Evolutionary conservation across 2,888 invertebrate species (phyloP), one percentile per base, ranked within the genome.

Genomic region (Melanchra persicariae): DNA sequence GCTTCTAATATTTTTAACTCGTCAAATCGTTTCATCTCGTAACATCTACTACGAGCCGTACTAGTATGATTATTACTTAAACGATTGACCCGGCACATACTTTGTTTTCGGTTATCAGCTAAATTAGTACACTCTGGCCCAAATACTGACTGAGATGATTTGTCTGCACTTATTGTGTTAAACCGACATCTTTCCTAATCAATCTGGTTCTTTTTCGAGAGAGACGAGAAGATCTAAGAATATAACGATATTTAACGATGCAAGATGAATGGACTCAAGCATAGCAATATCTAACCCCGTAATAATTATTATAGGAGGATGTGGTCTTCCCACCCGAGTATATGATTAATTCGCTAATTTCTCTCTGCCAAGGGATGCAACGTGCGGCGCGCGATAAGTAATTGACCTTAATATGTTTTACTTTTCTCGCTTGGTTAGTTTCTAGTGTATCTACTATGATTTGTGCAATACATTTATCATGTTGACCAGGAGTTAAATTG

Each of bases 281-380:
- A 43, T 7, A 60, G n/a, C 10, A 61, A 52, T 40, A 30, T 59
- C 43, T 49, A 12, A 40, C 15, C 17, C 40, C 4, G 40, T 40
- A 40, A 40, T 57, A 45, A 57, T 61, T 54, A 52, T 57, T 26
- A 26, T 30, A 54, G 17, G 26, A 43, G 12, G 49, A 24, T 10
- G 24, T 17, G 51, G 22, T 75, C 67, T 62, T 52, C 52, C 43
- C 57, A 63, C 19, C 30, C 34, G 49, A 65, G 59, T 66, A 34
- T 67, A 34, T 67, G 58, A 79, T 72, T 58, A 82, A 82, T 64
- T 72, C 17, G 49, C 49, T 63, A 71, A 79, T 79, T 64, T 64
- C 55, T 82, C 72, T 58, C 67, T 67, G 83, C 52, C 63, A 64
- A 63, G 64, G 73, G 63, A 58, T 67, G 82, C 73, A 67, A 47